Conservation (phyloP, 1,140 invertebrate species). For the Zophobas morio region DNA sequence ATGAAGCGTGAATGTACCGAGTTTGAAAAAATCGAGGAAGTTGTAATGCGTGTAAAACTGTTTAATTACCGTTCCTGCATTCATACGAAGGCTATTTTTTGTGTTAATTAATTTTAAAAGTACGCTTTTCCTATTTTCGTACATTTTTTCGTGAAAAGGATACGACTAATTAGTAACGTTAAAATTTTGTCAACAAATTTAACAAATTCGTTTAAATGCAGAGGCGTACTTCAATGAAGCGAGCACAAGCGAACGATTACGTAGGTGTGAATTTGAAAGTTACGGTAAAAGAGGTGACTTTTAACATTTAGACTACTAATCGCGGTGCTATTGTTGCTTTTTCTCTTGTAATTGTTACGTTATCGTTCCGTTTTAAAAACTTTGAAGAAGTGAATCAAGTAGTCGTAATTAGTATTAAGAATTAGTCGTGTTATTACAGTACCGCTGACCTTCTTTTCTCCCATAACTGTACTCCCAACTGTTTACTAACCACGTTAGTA, state of each 20-base stretch:
- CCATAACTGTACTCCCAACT: slow-evolving; percentile 16
- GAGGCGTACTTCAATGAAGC: slow-evolving; percentile 11
- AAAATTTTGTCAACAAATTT: background rate
- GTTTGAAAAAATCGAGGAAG: background rate
- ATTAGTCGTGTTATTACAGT: background rate
- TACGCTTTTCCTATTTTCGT: background rate
- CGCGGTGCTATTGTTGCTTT: background rate
- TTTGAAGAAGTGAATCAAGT: slow-evolving; percentile 8
- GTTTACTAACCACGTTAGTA: background rate
- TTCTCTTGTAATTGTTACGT: slow-evolving; percentile 8
- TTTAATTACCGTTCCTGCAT: slow-evolving; percentile 3
- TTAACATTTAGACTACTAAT: slow-evolving; percentile 28
- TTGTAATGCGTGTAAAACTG: slow-evolving; percentile 1
- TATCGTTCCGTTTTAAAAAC: slow-evolving; percentile 17
- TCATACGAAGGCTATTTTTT: slow-evolving; percentile 3
- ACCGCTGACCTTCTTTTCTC: slow-evolving; percentile 21
- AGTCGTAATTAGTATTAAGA: background rate
- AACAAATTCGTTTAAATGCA: slow-evolving; percentile 15
- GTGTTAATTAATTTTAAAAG: background rate
- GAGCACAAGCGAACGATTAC: slow-evolving; percentile 13
- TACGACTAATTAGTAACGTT: too few species aligned
- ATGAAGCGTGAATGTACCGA: background rate
- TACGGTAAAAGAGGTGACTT: slow-evolving; percentile 38
- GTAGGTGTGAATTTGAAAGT: slow-evolving; percentile 37
- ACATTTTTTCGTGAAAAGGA: too few species aligned